Evolutionary conservation across 2,113 vertebrate genomes (phyloP), one percentile per base, ranked within the genome.

Genomic region (Anarrhichthys ocellatus): DNA sequence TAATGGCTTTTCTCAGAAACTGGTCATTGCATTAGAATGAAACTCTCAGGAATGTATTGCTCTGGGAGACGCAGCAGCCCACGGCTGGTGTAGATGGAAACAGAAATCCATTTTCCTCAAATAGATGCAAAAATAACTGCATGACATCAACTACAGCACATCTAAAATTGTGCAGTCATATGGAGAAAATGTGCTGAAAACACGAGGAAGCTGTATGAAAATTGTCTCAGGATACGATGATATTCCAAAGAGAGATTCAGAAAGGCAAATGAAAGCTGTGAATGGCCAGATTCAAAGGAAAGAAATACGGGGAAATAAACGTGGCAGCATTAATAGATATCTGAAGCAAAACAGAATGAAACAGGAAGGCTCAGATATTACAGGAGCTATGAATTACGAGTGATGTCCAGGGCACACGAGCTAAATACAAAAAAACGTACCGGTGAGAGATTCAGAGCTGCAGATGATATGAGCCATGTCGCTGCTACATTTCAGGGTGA

Each of bases 81-180:
- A 69, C 14, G 10, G 24, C 68, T 74, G 61, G 2, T 14, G 63
- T 52, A 66, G 84, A 83, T 79, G 72, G n/a, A 86, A 84, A 77
- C 72, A 80, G 59, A 88, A 92, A 90, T 93, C 78, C 78, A 88
- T 91, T 90, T 90, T 3, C 61, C 73, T 85, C 52, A 90, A 87
- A 88, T 66, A 73, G 81, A 88, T 83, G 50, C 81, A 88, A 86
- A 90, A 81, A 84, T 75, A 87, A 84, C 83, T 24, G 62, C 66
- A 84, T 89, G 65, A 80, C 46, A 84, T 68, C 78, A 79, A 78
- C 66, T 62, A 27, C 38, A 52, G 72, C 71, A 76, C 67, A 78
- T 82, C 73, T 10, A 40, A 81, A 84, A 91, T 66, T 71, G 73
- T 40, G 67, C 82, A 62, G 61, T 86, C 77, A 89, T 50, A 29